Conservation (phyloP, 2,113 vertebrate species). For the Nothobranchius furzeri region DNA sequence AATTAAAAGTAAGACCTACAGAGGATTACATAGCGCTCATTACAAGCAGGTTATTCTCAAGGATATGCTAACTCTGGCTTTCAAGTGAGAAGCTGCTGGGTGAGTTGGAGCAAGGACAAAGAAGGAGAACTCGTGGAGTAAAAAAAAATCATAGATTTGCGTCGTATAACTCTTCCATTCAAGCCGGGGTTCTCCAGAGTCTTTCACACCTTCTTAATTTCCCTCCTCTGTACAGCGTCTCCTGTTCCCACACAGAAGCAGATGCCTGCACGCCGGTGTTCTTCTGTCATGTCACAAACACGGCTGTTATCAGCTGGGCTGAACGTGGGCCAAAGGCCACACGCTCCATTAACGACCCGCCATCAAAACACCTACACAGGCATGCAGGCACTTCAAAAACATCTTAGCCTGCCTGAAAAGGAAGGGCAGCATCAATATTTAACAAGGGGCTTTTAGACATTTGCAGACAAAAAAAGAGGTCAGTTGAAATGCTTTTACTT, state of each 20-base stretch:
- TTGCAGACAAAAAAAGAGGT: background rate
- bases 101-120: slow-evolving; percentile 54
- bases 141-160: slow-evolving; percentile 28
- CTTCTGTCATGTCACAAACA: slow-evolving; percentile 35
- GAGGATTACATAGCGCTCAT: slow-evolving; percentile 66
- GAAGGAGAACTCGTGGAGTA: slow-evolving; percentile 27
- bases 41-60: slow-evolving; percentile 74
- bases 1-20: slow-evolving; percentile 71
- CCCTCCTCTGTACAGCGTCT: slow-evolving; percentile 1
- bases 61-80: slow-evolving; percentile 57
- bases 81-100: slow-evolving; percentile 45
- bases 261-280: slow-evolving; percentile 1
- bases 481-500: slow-evolving; percentile 42
- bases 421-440: slow-evolving; percentile 70
- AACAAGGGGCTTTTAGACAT: slow-evolving; percentile 58
- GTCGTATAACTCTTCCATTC: slow-evolving; percentile 29
- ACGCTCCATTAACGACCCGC: slow-evolving; percentile 52
- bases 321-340: slow-evolving; percentile 41
- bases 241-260: slow-evolving; percentile 32
- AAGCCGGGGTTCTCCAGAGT: slow-evolving; percentile 32
- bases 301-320: slow-evolving; percentile 39
- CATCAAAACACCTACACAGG: slow-evolving; percentile 55
- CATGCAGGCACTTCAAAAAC: slow-evolving; percentile 45
- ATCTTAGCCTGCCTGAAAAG: slow-evolving; percentile 46
- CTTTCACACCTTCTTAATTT: slow-evolving; percentile 28